Percentiles rank a stretch among this genome's conserved stretches.
Evolutionary conservation across 2,797 vertebrate genomes (phyloP).

Genomic region (Eulemur coronatus): DNA sequence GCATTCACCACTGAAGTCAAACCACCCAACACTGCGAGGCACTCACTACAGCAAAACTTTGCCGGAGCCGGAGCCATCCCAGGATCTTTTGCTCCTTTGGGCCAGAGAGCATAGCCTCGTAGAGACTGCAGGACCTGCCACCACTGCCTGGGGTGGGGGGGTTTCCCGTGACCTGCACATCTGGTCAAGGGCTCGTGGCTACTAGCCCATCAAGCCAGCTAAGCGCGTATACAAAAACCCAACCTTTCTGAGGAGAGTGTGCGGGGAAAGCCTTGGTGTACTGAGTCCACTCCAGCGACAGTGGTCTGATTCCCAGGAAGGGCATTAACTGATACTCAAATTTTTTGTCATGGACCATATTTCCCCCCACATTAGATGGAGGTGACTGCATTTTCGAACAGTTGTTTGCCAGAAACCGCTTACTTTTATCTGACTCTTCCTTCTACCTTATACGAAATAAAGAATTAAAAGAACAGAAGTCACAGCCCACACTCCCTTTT

Average conservation of each 20-base stretch:
- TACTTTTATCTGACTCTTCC: not conserved
- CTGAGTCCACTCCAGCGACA: not conserved
- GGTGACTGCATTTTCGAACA: fast-evolving
- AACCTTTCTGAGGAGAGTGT: not conserved
- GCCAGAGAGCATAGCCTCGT: not conserved
- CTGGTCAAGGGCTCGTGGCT: not conserved
- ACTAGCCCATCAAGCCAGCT: not conserved
- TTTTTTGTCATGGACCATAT: fast-evolving
- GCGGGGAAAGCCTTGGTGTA: too few species aligned
- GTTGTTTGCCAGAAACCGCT: fast-evolving
- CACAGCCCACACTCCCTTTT: not conserved
- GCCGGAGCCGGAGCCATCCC: not conserved
- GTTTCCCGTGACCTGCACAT: not conserved
- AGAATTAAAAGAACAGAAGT: not conserved
- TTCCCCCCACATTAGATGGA: not conserved
- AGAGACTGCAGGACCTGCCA: not conserved
- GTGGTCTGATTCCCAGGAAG: not conserved
- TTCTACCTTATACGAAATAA: not conserved
- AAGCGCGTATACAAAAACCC: not conserved
- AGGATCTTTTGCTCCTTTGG: not conserved
- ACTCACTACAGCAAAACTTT: not conserved
- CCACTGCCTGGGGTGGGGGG: fast-evolving
- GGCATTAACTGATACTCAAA: fast-evolving
- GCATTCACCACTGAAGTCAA: not conserved
- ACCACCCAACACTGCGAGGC: fast-evolving